A percentile compares a stretch with the other conserved stretches of the same genome.
Conservation (phyloP, 2,888 invertebrate species). For the Drosophila mulleri region DNA sequence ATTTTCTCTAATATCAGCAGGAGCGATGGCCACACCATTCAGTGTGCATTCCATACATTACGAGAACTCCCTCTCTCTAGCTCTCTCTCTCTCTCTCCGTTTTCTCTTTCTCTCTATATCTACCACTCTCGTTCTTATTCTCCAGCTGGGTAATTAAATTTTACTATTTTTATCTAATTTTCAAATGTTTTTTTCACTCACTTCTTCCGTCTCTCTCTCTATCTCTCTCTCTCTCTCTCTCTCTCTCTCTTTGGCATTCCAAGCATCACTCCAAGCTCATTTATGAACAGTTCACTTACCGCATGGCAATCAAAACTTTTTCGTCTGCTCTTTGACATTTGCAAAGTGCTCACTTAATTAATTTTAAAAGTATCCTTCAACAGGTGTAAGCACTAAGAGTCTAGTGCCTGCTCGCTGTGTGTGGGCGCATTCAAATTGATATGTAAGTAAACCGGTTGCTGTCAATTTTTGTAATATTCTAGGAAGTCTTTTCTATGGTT, state of each 20-base stretch:
- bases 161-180: slow-evolving; percentile 61
- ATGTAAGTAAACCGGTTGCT: neutral
- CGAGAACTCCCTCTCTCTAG: neutral
- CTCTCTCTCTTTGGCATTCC: neutral
- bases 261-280: slow-evolving; percentile 8
- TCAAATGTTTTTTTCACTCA: neutral
- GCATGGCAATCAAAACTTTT: slow-evolving; percentile 39
- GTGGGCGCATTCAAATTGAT: neutral
- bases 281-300: slow-evolving; percentile 45
- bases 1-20: slow-evolving; percentile 42
- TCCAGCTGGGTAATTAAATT: slow-evolving; percentile 67
- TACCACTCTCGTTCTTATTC: neutral
- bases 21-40: slow-evolving; percentile 14
- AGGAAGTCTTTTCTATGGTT: too few relatives aligned
- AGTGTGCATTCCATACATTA: slow-evolving; percentile 18
- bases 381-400: neutral
- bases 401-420: neutral
- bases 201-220: too few relatives aligned
- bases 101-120: neutral
- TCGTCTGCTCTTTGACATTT: slow-evolving; percentile 45
- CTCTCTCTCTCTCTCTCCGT: neutral
- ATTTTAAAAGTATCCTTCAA: slow-evolving; percentile 3
- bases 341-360: slow-evolving; percentile 5
- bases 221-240: too few relatives aligned
- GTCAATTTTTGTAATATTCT: too few relatives aligned